Evolutionary conservation across 2,113 vertebrate genomes (phyloP), one percentile per base, ranked within the genome.

Genomic region (Alexandromys fortis): DNA sequence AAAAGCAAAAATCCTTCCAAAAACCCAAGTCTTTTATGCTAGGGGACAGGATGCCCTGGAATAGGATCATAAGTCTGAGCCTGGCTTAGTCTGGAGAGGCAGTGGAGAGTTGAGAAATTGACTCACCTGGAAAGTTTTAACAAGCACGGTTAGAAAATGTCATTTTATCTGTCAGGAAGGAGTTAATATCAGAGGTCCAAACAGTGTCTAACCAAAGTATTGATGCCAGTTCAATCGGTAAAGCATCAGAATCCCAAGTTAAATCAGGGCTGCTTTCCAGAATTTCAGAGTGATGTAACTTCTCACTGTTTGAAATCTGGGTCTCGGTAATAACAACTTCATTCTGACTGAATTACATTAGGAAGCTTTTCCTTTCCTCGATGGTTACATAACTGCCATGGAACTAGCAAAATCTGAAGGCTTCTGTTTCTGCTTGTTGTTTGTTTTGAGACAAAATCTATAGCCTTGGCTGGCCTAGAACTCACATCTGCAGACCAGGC

Each of bases 111-210:
- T 38, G 21, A 68, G 63, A 28, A 94, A 72, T 83, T 49, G 35
- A 78, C 75, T 88, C 10, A 52, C 7, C 3, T 24, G 12, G 75
- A 65, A 75, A 67, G 81, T 68, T 42, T 72, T 52, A 86, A 35
- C 68, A 76, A 52, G n/a, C 70, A 91, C 17, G 81, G 82, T 91
- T 92, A 68, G 79, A 87, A 93, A 28, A 81, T 16, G 79, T 93
- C 4, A 42, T 65, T 65, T 79, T 70, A 70, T 88, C 28, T 75
- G 55, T 17, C 19, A 58, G 63, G 55, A 83, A 67, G 58, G 35
- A 38, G 22, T 42, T 83, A 83, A 63, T 89, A n/a, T 75, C 14
- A 83, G 8, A 92, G 89, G 16, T 83, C n/a, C 13, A 61, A 91
- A 22, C 28, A 47, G 28, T 77, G 72, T 52, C 68, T 61, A 87